These are phyloP conservation scores for Cartodere bifasciata DNA, from an alignment of 2,888 invertebrate species.

Conservation along the genomic window DNA sequence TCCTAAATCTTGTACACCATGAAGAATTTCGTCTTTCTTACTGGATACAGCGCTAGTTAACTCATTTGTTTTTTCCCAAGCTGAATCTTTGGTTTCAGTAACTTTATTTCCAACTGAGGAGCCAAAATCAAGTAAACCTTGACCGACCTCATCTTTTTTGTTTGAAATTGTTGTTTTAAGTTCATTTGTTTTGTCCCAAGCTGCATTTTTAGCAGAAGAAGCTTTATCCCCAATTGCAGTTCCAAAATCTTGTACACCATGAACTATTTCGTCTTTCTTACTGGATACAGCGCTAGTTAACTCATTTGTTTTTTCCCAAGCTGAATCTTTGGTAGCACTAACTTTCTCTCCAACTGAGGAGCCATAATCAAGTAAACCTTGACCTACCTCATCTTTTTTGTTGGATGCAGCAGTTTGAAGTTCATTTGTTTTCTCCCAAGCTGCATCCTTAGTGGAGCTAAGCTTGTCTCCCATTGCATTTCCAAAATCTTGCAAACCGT, in stretches of 20 bases:
- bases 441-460: background rate
- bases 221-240: conserved; percentile 1
- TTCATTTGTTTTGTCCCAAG: background rate
- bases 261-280: background rate
- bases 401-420: no score
- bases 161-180: no score
- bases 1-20: background rate
- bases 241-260: background rate
- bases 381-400: conserved; percentile 7
- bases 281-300: no score
- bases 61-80: no score
- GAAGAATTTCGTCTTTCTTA: background rate
- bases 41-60: background rate
- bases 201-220: background rate
- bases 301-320: no score
- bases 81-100: no score
- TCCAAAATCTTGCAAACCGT: no score
- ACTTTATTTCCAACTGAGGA: background rate
- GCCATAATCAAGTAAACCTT: background rate
- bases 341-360: background rate
- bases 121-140: background rate
- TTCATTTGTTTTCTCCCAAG: background rate
- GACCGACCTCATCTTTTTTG: background rate
- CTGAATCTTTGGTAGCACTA: background rate
- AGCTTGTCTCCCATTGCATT: background rate